A percentile compares a stretch with the other conserved stretches of the same genome.
Evolutionary conservation across 2,888 invertebrate species (phyloP).

Genomic region (Conistra vaccinii): DNA sequence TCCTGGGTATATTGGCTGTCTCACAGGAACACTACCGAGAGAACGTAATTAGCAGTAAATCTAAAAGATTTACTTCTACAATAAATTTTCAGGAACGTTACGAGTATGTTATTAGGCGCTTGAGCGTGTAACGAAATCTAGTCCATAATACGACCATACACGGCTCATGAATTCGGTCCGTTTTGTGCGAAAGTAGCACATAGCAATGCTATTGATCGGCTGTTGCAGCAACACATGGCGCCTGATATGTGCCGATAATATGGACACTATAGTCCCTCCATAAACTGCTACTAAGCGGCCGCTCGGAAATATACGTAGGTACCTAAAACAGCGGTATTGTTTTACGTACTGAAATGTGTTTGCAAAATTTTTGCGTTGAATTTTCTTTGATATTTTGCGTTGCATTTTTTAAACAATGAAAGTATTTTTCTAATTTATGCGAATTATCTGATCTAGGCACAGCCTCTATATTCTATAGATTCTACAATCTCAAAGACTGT

Average conservation of each 20-base stretch:
- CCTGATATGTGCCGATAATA: slow-evolving; percentile 64
- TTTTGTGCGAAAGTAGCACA: slow-evolving; percentile 56
- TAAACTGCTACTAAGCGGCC: slow-evolving; percentile 48
- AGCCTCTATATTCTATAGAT: neutral
- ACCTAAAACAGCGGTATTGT: slow-evolving; percentile 18
- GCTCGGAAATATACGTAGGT: slow-evolving; percentile 38
- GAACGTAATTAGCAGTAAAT: slow-evolving; percentile 68
- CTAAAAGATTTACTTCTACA: slow-evolving; percentile 66
- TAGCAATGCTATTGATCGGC: slow-evolving; percentile 61
- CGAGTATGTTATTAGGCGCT: slow-evolving; percentile 61
- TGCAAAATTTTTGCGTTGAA: neutral
- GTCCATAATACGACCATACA: slow-evolving; percentile 45
- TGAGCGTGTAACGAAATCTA: slow-evolving; percentile 52
- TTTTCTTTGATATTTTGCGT: neutral
- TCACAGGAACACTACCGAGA: slow-evolving; percentile 50
- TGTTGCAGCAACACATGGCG: slow-evolving; percentile 59
- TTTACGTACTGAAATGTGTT: slow-evolving; percentile 19
- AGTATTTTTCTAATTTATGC: neutral
- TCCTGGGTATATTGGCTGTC: slow-evolving; percentile 46
- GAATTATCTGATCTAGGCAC: neutral
- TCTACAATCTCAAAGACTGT: neutral
- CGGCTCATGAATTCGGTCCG: slow-evolving; percentile 37
- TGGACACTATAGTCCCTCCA: slow-evolving; percentile 59
- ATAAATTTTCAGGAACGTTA: slow-evolving; percentile 62
- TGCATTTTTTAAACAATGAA: neutral